Evolutionary conservation across 2,113 vertebrate species (phyloP).

Genomic region (Heptranchias perlo): DNA sequence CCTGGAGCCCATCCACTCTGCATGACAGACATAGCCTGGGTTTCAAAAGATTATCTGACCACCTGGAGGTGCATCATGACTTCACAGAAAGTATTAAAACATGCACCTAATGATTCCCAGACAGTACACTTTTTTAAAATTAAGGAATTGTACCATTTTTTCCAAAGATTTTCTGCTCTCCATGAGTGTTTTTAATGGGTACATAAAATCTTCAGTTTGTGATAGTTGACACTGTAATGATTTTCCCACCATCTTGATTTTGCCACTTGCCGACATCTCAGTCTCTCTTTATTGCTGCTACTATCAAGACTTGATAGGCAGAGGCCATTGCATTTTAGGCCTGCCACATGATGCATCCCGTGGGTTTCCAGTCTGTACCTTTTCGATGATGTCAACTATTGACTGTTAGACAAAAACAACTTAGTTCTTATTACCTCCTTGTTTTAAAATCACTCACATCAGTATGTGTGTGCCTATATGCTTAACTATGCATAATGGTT

Average conservation of each 20-base stretch:
- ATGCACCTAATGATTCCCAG: conserved; percentile 4
- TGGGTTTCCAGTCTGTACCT: not conserved
- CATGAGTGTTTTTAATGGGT: conserved; percentile 14
- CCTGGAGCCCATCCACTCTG: not conserved
- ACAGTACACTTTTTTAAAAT: not conserved
- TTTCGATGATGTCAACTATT: not conserved
- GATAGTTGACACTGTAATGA: not conserved
- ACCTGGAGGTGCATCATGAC: not conserved
- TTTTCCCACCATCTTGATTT: not conserved
- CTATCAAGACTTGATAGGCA: too few species aligned
- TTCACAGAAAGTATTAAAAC: not conserved
- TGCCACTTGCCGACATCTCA: not conserved
- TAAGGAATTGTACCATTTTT: not conserved
- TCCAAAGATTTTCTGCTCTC: not conserved
- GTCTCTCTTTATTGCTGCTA: not conserved
- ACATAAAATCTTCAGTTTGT: not conserved
- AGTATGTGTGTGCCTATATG: not conserved
- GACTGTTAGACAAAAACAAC: not conserved
- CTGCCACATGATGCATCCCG: not conserved
- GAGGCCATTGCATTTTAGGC: not conserved
- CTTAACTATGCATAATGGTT: not conserved
- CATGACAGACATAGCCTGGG: not conserved
- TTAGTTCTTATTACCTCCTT: not conserved
- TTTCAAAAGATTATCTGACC: not conserved
- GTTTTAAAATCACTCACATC: not conserved